Conservation (phyloP, 1,140 invertebrate genomes). For the Ruditapes philippinarum region DNA sequence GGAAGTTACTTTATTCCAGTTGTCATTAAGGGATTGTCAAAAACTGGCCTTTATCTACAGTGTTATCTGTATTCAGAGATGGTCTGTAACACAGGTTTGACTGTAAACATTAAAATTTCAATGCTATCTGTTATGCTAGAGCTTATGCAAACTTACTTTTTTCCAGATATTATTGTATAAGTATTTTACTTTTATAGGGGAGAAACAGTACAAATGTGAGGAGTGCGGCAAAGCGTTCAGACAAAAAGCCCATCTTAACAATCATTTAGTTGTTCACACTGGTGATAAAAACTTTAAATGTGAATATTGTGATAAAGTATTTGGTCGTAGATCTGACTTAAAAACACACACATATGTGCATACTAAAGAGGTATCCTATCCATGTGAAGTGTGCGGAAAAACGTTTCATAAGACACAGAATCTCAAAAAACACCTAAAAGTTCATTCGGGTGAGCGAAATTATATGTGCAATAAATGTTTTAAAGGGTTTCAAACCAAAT, state of each 20-base stretch:
- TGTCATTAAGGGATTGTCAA: too few relatives aligned
- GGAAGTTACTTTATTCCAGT: too few relatives aligned
- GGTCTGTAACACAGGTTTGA: too few relatives aligned
- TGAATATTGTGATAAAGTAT: constrained; percentile 86
- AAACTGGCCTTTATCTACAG: too few relatives aligned
- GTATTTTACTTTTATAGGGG: constrained; percentile 74
- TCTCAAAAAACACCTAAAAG: constrained; percentile 87
- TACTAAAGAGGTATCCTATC: constrained; percentile 71
- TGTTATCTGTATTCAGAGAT: too few relatives aligned
- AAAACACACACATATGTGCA: constrained; percentile 76
- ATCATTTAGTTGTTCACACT: constrained; percentile 87
- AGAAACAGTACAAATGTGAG: constrained; percentile 87
- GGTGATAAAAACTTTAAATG: constrained; percentile 87
- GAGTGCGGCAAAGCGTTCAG: constrained; percentile 88
- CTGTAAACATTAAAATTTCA: too few relatives aligned
- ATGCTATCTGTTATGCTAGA: too few relatives aligned
- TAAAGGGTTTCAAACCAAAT: constrained; percentile 77
- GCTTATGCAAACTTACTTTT: too few relatives aligned
- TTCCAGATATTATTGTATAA: too few relatives aligned
- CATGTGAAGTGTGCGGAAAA: constrained; percentile 68
- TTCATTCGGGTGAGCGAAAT: constrained; percentile 87
- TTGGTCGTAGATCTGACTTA: constrained; percentile 72
- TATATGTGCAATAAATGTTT: constrained; percentile 88
- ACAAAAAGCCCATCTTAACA: constrained; percentile 87
- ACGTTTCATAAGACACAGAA: constrained; percentile 80